Base-by-base conservation (phyloP, 2,888 invertebrate species). In the Pterostichus niger region DNA sequence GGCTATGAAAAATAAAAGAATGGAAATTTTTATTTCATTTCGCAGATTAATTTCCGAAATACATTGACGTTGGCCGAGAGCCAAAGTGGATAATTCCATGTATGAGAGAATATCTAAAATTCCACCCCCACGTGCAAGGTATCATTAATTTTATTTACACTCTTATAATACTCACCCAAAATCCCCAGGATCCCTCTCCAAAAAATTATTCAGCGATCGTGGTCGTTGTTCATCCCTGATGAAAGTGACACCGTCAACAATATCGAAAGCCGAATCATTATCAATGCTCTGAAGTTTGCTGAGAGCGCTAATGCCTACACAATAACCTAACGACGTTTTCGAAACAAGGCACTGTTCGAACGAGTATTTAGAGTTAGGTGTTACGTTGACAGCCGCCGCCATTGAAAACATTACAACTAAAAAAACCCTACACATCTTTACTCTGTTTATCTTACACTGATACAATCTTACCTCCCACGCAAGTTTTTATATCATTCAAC, bases 161-260 rank as follows among this genome's bases (percentile, higher is more conserved):
- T 17, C 5, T 40, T 40, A 6, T 40, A 9, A 9, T 40, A 88
- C 88, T 87, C 92, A 95, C 92, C 94, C 92, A 84, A 95, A 94
- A 90, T 95, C 94, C 87, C 93, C 92, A 0, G 96, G 95, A 90
- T 96, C 94, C 84, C 94, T 94, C 86, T 95, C 95, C 85, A 94
- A 90, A 84, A 94, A 93, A 87, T 93, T 94, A 75, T 93, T 91
- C 83, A 94, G 91, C 84, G 94, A 93, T 77, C 96, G 92, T 11
- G 93, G 92, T 73, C 93, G 92, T 81, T 93, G 92, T 33, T 93
- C 93, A 87, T 94, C 93, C 86, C 93, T 92, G 0, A 93, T 92
- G 85, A 95, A 91, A 11, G 92, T 91, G 2, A 96, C 90, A 11
- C 94, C 94, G 44, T 91, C 92, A 0, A 93, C 92, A 82, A 96